Base-by-base conservation (phyloP, 2,888 invertebrate species). In the Parnassius orleans region DNA sequence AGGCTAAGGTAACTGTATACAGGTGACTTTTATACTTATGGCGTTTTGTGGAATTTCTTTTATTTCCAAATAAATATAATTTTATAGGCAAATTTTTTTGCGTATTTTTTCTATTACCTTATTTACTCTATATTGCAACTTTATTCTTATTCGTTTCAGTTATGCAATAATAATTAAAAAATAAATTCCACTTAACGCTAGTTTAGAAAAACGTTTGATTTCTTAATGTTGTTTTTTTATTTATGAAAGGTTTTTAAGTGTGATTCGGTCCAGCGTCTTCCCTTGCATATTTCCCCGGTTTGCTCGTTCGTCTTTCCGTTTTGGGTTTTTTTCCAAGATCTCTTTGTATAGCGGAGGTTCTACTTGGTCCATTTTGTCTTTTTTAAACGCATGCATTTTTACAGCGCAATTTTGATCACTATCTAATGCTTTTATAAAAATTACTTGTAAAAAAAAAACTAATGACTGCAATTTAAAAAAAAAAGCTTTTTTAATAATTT, bases 1-100 rank as follows among this genome's bases (percentile, higher is more conserved):
- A 99, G 93, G 98, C 98, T 78, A 98, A 98, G 98, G 98, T 99
- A 95, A 95, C 90, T 90, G 90, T 79, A 58, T 68, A 51, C 52
- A 56, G 58, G 61, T 53, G 61, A 59, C 61, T 64, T 69, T 72
- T 71, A 63, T 64, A 33, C 33, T 73, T 79, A 70, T 79, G 76
- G 66, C 73, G 62, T 75, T 77, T 71, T 77, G 70, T 74, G 74
- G 73, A 71, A 68, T 67, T 44, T 52, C 7, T 33, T 7, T 52
- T 10, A 0, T 24, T 12, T 10, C 10, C 15, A 52, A 52, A 52
- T 52, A 5, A 33, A 12, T 33, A 3, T 2, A 15, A 33, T 33
- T 24, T 52, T 52, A 9, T 3, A 24, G 24, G 7, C 33, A 46
- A 12, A 9, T 46, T 46, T 46, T 46, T 46, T 11, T 10, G 10